Evolutionary conservation across 2,113 vertebrate species (phyloP).

Genomic region (Eudyptes chrysolophus): DNA sequence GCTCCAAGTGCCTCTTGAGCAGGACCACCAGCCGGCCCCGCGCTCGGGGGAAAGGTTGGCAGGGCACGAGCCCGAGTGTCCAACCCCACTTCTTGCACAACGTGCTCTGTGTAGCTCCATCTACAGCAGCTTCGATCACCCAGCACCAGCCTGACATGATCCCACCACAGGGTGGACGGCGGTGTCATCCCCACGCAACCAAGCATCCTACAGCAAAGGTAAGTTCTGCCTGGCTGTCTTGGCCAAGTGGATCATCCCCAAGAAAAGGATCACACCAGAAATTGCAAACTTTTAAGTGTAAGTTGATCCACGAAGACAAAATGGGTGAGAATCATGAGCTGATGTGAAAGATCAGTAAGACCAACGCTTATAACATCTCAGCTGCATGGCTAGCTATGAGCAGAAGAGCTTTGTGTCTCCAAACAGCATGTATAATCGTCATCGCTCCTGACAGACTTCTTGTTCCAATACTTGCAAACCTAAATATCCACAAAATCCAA

Average conservation of each 20-base stretch:
- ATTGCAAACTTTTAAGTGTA: neutral
- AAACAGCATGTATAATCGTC: neutral
- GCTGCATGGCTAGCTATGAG: neutral
- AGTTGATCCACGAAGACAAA: neutral
- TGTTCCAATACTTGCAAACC: neutral
- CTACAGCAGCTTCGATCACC: neutral
- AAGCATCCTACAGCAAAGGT: neutral
- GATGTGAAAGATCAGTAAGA: neutral
- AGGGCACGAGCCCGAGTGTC: fast-evolving
- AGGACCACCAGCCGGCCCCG: fast-evolving
- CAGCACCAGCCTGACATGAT: neutral
- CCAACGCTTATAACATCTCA: neutral
- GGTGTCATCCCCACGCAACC: neutral
- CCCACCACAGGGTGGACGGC: too few species aligned
- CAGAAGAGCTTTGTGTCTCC: neutral
- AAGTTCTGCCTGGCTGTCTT: neutral
- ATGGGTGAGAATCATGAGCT: neutral
- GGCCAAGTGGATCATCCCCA: neutral
- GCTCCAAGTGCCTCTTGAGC: neutral
- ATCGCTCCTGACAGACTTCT: neutral
- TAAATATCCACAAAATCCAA: conserved; percentile 13
- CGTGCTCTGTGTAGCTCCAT: neutral
- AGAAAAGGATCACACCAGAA: neutral
- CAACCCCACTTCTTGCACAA: neutral
- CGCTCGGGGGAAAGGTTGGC: fast-evolving